Base-by-base conservation (phyloP, 1,140 invertebrate genomes). In the Lamellibrachia luymesi region DNA sequence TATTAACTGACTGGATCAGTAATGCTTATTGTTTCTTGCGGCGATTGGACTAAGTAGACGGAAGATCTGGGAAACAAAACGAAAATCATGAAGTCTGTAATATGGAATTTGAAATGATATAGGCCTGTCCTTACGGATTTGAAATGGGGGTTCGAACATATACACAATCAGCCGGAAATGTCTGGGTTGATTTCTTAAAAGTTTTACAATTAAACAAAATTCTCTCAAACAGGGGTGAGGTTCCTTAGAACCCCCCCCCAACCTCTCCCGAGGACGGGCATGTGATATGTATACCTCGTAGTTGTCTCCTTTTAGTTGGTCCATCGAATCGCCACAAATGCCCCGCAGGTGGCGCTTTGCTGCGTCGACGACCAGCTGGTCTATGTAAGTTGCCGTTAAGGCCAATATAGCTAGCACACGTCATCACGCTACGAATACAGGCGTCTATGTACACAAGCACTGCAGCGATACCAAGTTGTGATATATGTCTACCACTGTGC, bases 301-400 rank as follows among this genome's bases (percentile, higher is more conserved):
- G 95, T 98, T 98, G 38, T 97, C 96, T 50, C 97, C 97, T 96
- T 98, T 97, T 93, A 97, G 97, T 93, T 97, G 97, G 96, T 99
- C 98, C 92, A 99, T 96, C 50, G 98, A 98, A 95, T 98, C 97
- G 2, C 98, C 98, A 95, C 98, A 99, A 94, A 98, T 98, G 50
- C 97, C 97, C 95, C 97, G 97, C 96, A 99, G 97, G 95, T 99
- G 97, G 94, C 98, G 97, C 94, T 98, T 97, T 95, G 98, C 99
- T 1, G 98, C 98, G 96, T 97, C 97, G 97, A 99, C 98, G 2
- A 99, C 98, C 92, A 98, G 97, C 94, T 98, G 98, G 95, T 99
- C 98, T 94, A 99, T 98, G 64, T 80, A 80, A 80, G 64, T 17
- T 80, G 64, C 25, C 25, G 64, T 80, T 80, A 80, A 80, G 64